Conservation (phyloP, 2,888 invertebrate genomes). For the Branchipolynoe longqiensis region DNA sequence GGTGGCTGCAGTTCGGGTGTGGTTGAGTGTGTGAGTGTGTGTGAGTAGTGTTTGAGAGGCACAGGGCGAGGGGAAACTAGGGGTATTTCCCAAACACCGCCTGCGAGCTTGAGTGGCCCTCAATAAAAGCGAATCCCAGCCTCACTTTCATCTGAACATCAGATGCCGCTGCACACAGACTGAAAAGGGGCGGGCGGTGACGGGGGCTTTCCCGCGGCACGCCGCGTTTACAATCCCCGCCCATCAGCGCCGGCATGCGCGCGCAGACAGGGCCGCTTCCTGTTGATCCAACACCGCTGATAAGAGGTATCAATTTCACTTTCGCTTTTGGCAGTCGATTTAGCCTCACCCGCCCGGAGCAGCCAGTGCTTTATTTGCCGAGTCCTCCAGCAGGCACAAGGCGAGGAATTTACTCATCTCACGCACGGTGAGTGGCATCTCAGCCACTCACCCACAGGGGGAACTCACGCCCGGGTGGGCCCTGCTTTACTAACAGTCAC, state of each 20-base stretch:
- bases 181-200: no score
- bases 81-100: no score
- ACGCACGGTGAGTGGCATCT: neutral
- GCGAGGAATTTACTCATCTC: neutral
- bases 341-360: neutral
- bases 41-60: no score
- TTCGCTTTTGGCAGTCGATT: constrained; percentile 47
- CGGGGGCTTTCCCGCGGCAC: constrained; percentile 15
- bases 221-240: neutral
- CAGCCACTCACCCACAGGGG: neutral
- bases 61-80: no score
- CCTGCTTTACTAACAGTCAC: no score
- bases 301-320: constrained; percentile 45
- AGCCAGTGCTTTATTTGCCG: neutral
- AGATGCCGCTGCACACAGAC: constrained; percentile 23
- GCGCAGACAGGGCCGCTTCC: constrained; percentile 5
- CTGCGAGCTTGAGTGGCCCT: constrained; percentile 8
- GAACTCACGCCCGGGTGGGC: no score
- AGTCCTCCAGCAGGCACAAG: neutral
- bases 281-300: constrained; percentile 26
- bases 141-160: constrained; percentile 44
- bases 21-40: no score
- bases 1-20: no score
- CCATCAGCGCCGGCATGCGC: constrained; percentile 18
- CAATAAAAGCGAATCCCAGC: constrained; percentile 38